Evolutionary conservation across 2,113 vertebrate genomes (phyloP).

Genomic region (Pongo abelii): DNA sequence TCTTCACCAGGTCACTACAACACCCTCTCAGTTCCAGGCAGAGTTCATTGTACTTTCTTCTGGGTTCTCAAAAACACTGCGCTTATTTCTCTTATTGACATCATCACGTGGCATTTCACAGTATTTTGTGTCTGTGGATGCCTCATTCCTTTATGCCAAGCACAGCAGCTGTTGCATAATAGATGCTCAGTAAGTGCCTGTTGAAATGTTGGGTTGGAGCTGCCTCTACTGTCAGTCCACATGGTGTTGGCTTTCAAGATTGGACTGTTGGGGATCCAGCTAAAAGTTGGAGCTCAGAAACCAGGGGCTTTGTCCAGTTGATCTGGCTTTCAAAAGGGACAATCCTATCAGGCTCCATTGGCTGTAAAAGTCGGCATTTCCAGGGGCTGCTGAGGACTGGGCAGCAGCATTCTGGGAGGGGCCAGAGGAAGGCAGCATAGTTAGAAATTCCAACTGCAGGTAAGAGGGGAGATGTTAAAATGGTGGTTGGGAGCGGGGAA

Average conservation of each 20-base stretch:
- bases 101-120: background rate
- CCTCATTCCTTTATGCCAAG: background rate
- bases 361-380: background rate
- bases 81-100: background rate
- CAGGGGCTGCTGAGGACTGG: too few species aligned
- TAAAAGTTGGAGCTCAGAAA: background rate
- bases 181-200: background rate
- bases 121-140: background rate
- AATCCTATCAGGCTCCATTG: background rate
- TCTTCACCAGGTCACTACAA: background rate
- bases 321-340: background rate
- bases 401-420: background rate
- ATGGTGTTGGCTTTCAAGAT: background rate
- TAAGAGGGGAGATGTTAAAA: background rate
- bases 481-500: too few species aligned
- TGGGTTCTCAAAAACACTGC: background rate
- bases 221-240: background rate
- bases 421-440: rapidly evolving
- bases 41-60: background rate
- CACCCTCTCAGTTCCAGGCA: background rate
- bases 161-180: background rate
- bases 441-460: background rate
- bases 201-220: background rate
- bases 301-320: background rate
- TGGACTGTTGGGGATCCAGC: background rate